phyloP scores from a whole-genome alignment of 64 coral and sea anemone genomes.

The Stichodactyla mertensii region DNA sequence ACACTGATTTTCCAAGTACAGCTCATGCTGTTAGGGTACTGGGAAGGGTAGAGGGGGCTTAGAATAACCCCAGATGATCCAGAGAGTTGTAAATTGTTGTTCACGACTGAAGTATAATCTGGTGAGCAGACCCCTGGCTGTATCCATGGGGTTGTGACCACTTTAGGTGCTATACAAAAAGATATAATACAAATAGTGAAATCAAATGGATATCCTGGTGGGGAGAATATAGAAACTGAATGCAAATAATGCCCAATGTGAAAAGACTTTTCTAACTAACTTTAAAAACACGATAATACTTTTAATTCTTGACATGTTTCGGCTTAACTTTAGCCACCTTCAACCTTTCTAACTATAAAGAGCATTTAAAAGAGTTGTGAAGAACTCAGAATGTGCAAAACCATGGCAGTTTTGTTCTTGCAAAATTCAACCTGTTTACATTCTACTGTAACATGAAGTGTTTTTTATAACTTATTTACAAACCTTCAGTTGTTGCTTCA shows the following conservation, averaged over 20 bases:
- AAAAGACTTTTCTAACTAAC: too few relatives aligned
- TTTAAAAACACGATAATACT: too few relatives aligned
- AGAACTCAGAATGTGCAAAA: too few relatives aligned
- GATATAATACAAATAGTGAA: background rate
- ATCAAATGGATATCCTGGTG: background rate
- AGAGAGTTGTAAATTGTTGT: conserved; percentile 20
- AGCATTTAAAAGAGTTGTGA: too few relatives aligned
- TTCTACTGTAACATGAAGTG: too few relatives aligned
- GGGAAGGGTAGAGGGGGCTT: conserved; percentile 37
- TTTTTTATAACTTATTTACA: background rate
- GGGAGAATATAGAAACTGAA: too few relatives aligned
- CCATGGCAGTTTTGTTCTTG: too few relatives aligned
- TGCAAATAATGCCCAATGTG: too few relatives aligned
- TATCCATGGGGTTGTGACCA: background rate
- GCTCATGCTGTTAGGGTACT: conserved; percentile 16
- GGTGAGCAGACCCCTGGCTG: conserved; percentile 15
- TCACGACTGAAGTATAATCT: background rate
- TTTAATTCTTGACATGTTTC: too few relatives aligned
- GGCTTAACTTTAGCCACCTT: too few relatives aligned
- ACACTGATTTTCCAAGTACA: conserved; percentile 49
- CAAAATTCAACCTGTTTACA: too few relatives aligned
- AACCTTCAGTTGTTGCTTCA: conserved; percentile 14
- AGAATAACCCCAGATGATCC: conserved; percentile 26
- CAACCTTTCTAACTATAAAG: too few relatives aligned
- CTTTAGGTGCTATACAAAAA: conserved; percentile 12